Base-by-base conservation (phyloP, 2,797 vertebrate species). In the Chiroxiphia lanceolata region DNA sequence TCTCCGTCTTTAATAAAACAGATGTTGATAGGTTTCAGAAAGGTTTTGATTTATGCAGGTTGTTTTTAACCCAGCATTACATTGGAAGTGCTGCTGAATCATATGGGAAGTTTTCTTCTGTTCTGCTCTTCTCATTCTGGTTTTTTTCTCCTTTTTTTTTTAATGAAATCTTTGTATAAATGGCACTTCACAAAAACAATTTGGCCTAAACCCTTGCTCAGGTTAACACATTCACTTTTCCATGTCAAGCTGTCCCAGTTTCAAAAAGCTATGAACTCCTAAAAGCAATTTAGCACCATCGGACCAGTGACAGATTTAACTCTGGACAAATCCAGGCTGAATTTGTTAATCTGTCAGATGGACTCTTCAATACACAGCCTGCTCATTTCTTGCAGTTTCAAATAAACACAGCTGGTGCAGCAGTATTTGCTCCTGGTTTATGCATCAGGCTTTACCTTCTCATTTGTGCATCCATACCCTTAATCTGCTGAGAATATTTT, bases 261-360 rank as follows among this genome's bases (percentile, higher is more conserved):
- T 90, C 56, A 67, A 84, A 89, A 84, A 92, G 70, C 88, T 74
- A 61, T 53, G 81, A 89, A 90, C 68, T 83, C 88, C 47, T 94
- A 29, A 89, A 91, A 95, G 71, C 56, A 89, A 72, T 95, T 90
- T 94, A 95, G 74, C 75, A 79, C 47, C 63, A 36, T 74, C 1
- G 0, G 84, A 77, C 74, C 68, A 74, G 63, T 82, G 86, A 63
- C 67, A 87, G 86, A 82, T 94, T 94, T 84, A 90, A 92, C 70
- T 78, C 88, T n/a, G 86, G 86, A 89, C 77, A 89, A 93, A 97
- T 90, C 88, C 81, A 38, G 50, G 88, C 63, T 87, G 86, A 89
- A 93, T 95, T 93, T 90, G 40, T 93, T 95, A 82, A 93, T 89
- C 93, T 93, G 77, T 93, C 92, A 89, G 83, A 84, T 70, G 74